Conservation (phyloP, 30 jellyfish, hydroid and myxozoan genomes). For the Nemopilema nomurai region DNA sequence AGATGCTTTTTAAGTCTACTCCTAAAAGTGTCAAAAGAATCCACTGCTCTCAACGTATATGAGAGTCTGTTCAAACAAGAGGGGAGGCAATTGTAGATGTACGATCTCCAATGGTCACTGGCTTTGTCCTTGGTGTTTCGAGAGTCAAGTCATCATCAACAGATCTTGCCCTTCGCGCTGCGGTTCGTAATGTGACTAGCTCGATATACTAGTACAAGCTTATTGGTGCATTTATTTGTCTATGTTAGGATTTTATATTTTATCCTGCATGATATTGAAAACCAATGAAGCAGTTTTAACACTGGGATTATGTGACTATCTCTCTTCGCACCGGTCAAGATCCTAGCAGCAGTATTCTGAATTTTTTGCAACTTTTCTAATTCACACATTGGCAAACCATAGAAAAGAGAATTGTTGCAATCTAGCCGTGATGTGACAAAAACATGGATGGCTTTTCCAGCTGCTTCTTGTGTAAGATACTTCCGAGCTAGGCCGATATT, state of each 20-base stretch:
- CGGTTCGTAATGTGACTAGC: not conserved
- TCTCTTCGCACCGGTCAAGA: constrained; percentile 29
- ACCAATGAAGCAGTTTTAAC: constrained; percentile 25
- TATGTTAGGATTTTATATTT: constrained; percentile 2
- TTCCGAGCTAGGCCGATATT: constrained; percentile 19
- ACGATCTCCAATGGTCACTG: constrained; percentile 22
- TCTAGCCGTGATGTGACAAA: constrained; percentile 22
- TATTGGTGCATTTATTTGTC: constrained; percentile 12
- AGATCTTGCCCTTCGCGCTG: constrained; percentile 6
- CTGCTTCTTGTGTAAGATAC: constrained; percentile 23
- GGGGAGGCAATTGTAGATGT: constrained; percentile 20
- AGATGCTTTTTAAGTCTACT: constrained; percentile 11
- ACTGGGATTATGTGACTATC: constrained; percentile 24
- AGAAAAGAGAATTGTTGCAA: constrained; percentile 11
- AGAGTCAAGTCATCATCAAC: constrained; percentile 3
- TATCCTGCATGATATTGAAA: constrained; percentile 34
- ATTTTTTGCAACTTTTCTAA: constrained; percentile 17
- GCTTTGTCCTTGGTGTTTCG: constrained; percentile 11
- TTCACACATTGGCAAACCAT: constrained; percentile 28
- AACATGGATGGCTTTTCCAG: constrained; percentile 36
- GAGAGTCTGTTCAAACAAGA: constrained; percentile 22
- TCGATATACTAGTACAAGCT: constrained; percentile 6
- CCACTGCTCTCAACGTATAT: constrained; percentile 16
- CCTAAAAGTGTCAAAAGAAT: constrained; percentile 14
- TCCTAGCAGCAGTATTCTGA: constrained; percentile 43